These are phyloP conservation scores for Drosophila arizonae DNA, from an alignment of 1,140 invertebrate species.

Conservation along the genomic window DNA sequence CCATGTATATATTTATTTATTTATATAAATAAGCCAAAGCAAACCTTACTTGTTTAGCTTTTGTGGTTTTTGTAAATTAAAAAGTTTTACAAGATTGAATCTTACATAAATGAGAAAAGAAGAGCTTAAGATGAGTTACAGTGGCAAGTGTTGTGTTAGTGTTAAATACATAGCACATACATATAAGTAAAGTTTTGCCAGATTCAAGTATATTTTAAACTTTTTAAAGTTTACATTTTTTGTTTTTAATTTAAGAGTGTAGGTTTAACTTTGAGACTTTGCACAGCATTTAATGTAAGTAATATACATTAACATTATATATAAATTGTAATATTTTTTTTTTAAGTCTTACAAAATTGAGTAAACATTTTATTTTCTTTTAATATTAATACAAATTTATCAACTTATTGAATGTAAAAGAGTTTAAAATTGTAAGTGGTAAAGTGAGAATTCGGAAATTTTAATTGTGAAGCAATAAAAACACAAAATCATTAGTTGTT, in stretches of 20 bases:
- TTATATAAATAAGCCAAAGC: slow-evolving; percentile 3
- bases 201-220: slow-evolving; percentile 37
- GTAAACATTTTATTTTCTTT: slow-evolving; percentile 41
- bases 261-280: slow-evolving; percentile 80
- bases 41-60: slow-evolving; percentile 9
- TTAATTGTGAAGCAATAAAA: slow-evolving; percentile 11
- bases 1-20: slow-evolving; percentile 29
- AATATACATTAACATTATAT: slow-evolving; percentile 59
- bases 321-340: slow-evolving; percentile 35
- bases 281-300: slow-evolving; percentile 67
- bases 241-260: slow-evolving; percentile 64
- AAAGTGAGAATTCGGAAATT: slow-evolving; percentile 9
- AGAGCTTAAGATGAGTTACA: neutral
- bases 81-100: slow-evolving; percentile 4
- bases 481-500: neutral
- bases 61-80: neutral
- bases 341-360: slow-evolving; percentile 48
- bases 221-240: slow-evolving; percentile 35
- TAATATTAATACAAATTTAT: slow-evolving; percentile 57
- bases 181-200: slow-evolving; percentile 5
- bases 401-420: slow-evolving; percentile 49
- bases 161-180: slow-evolving; percentile 8
- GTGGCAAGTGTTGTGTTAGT: neutral
- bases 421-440: slow-evolving; percentile 24
- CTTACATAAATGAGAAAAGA: neutral